Base-by-base conservation (phyloP, 2,888 invertebrate genomes). In the Hofmannophila pseudospretella region DNA sequence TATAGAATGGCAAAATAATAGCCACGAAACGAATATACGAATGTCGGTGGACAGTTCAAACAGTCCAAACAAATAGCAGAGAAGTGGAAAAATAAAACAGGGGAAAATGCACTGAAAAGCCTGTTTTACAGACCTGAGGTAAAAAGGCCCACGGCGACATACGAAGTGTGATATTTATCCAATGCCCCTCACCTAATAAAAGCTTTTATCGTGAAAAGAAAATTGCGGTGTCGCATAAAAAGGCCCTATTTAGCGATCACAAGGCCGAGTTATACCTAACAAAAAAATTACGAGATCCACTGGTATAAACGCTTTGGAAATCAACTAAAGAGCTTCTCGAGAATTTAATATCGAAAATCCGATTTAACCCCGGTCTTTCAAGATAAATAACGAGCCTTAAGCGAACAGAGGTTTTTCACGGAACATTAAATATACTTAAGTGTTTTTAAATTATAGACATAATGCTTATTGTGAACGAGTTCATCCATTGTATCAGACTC, bases 201-300 rank as follows among this genome's bases (percentile, higher is more conserved):
- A 40, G 32, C 36, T 36, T 41, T 41, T 41, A 41, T 36, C 36
- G 40, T 31, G 16, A 35, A 27, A 32, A 28, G 31, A 38, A 39
- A 38, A 38, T 38, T 34, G 26, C 31, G 26, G 32, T 12, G 16
- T 19, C 12, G 9, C 13, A 29, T 23, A 29, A 22, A 35, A 12
- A 22, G 28, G 8, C 14, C 14, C 26, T n/a, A n/a, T 34, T 26
- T 28, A 11, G 28, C 13, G 28, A 12, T 28, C 34, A 28, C 16
- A n/a, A 11, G 10, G 27, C 7, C 23, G 10, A n/a, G n/a, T 26
- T 34, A 19, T 34, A 19, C n/a, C n/a, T n/a, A n/a, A 10, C 12
- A 11, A 10, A 28, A 28, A 34, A 14, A 27, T 27, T 14, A 28
- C 11, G 27, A 8, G 12, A 28, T 8, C 14, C 7, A 14, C 33